These are phyloP conservation scores for Tipula helvola DNA, from an alignment of 2,888 invertebrate species.

Conservation along the genomic window DNA sequence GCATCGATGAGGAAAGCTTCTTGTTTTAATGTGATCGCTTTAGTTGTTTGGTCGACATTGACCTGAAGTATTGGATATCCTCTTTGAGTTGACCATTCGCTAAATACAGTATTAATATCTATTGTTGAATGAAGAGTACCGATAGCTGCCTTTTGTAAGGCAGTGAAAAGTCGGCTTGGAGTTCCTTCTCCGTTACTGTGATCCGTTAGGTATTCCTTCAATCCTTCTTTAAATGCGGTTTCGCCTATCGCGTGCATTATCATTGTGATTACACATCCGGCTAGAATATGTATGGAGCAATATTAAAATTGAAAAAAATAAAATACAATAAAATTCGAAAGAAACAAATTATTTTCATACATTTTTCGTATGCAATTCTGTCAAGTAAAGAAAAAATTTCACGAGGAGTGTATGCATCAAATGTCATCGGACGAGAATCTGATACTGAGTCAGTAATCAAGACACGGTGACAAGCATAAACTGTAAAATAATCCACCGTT, in stretches of 20 bases:
- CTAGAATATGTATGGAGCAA: background rate
- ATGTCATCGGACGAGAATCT: slow-evolving; percentile 67
- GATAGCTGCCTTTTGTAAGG: slow-evolving; percentile 23
- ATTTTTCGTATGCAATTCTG: slow-evolving; percentile 79
- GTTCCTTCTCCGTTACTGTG: slow-evolving; percentile 31
- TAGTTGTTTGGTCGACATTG: slow-evolving; percentile 35
- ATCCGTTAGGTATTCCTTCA: background rate
- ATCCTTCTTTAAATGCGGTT: background rate
- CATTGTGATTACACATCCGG: slow-evolving; percentile 23
- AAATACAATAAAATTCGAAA: too few relatives aligned
- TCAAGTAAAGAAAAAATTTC: slow-evolving; percentile 76
- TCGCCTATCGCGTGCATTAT: background rate
- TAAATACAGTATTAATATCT: slow-evolving; percentile 45
- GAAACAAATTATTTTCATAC: slow-evolving; percentile 25
- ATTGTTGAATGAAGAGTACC: slow-evolving; percentile 31
- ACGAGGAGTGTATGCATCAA: slow-evolving; percentile 67
- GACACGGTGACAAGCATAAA: slow-evolving; percentile 60
- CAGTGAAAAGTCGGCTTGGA: slow-evolving; percentile 31
- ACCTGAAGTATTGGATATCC: slow-evolving; percentile 47
- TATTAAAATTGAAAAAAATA: too few relatives aligned
- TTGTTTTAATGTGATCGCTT: slow-evolving; percentile 13
- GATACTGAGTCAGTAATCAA: slow-evolving; percentile 58
- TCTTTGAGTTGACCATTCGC: slow-evolving; percentile 46
- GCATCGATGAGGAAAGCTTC: background rate
- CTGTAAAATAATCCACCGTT: slow-evolving; percentile 61